phyloP scores from a whole-genome alignment of 2,113 vertebrate species.

The Salvelinus sp. region DNA sequence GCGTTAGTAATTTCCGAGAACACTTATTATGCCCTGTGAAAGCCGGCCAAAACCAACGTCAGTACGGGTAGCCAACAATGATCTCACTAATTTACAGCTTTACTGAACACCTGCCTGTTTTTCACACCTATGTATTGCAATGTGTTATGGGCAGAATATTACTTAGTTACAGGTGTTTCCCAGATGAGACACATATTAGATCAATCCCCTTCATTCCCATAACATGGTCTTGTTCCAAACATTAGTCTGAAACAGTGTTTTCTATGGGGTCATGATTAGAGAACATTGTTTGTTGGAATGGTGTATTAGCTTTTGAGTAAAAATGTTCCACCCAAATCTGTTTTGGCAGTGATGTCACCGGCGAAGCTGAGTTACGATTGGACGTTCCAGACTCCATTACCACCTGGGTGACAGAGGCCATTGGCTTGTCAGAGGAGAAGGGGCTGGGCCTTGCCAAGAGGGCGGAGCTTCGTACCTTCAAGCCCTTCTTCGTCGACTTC shows the following conservation, averaged over 20 bases:
- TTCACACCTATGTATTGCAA: constrained; percentile 1
- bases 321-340: neutral
- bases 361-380: constrained; percentile 79
- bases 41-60: constrained; percentile 57
- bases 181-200: neutral
- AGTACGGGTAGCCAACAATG: constrained; percentile 50
- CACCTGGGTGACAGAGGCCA: constrained; percentile 85
- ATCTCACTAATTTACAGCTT: constrained; percentile 51
- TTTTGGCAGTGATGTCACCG: constrained; percentile 64
- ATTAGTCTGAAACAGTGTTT: too few species aligned
- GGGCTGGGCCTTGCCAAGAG: constrained; percentile 81
- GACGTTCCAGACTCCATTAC: constrained; percentile 91
- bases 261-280: too few species aligned
- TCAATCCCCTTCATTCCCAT: neutral
- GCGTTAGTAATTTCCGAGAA: constrained; percentile 39
- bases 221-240: neutral
- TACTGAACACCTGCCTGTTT: constrained; percentile 48
- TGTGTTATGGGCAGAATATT: neutral
- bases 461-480: constrained; percentile 83
- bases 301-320: neutral
- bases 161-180: neutral
- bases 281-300: neutral
- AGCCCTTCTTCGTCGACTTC: constrained; percentile 90
- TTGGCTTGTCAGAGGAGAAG: constrained; percentile 76
- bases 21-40: constrained; percentile 45